Percentiles rank a stretch among this genome's conserved stretches.
Evolutionary conservation across 2,888 invertebrate species (phyloP).

Genomic region (Marasmarcha lunaedactyla): DNA sequence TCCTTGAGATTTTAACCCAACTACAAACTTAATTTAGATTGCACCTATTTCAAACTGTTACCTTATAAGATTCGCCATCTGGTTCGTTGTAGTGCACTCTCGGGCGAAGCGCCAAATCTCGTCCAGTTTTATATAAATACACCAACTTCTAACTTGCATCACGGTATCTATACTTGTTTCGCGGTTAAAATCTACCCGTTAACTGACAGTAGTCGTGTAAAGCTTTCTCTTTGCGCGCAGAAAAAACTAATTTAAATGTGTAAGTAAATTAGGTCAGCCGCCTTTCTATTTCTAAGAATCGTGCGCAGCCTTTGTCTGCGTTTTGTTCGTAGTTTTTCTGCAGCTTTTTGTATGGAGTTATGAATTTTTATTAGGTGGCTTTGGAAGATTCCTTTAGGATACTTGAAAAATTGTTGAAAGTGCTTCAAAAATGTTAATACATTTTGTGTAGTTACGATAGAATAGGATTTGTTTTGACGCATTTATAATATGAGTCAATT

Average conservation of each 20-base stretch:
- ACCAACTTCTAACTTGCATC: not conserved
- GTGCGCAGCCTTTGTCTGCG: slow-evolving; percentile 23
- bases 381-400: too few species aligned
- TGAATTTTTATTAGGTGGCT: slow-evolving; percentile 7
- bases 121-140: not conserved
- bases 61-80: not conserved
- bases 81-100: not conserved
- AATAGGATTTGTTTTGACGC: too few species aligned
- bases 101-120: not conserved
- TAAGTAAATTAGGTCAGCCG: slow-evolving; percentile 50
- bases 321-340: not conserved
- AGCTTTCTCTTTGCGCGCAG: slow-evolving; percentile 58
- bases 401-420: too few species aligned
- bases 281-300: slow-evolving; percentile 41
- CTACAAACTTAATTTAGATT: too few species aligned
- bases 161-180: slow-evolving; percentile 37
- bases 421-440: too few species aligned
- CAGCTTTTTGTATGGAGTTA: not conserved
- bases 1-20: too few species aligned
- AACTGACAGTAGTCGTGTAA: slow-evolving; percentile 29
- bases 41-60: too few species aligned
- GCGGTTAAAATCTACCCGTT: slow-evolving; percentile 37
- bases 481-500: too few species aligned
- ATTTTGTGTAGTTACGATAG: too few species aligned
- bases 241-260: slow-evolving; percentile 66